Percentiles rank a stretch among this genome's conserved stretches.
Evolutionary conservation across 2,888 invertebrate genomes (phyloP).

Genomic region (Elmis aenea): DNA sequence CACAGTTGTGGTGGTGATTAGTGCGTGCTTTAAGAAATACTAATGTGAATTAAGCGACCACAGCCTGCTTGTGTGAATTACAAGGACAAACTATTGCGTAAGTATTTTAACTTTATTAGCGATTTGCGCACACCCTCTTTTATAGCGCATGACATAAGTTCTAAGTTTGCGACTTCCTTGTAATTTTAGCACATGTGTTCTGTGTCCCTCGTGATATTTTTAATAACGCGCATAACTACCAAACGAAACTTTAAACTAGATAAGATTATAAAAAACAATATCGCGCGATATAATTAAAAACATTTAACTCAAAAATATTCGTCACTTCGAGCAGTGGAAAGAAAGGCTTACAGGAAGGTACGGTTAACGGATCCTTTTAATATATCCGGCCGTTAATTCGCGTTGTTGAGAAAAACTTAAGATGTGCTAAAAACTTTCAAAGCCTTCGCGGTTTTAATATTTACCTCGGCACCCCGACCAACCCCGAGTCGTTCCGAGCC

Average conservation of each 20-base stretch:
- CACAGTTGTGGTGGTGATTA: constrained; percentile 25
- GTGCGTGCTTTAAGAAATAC: constrained; percentile 30
- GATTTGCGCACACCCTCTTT: constrained; percentile 44
- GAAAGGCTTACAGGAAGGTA: constrained; percentile 3
- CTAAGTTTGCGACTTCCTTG: constrained; percentile 27
- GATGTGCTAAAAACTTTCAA: constrained; percentile 38
- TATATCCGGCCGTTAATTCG: constrained; percentile 11
- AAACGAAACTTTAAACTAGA: too few relatives aligned
- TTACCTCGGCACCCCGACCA: constrained; percentile 37
- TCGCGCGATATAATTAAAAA: too few relatives aligned
- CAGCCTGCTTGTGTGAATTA: constrained; percentile 33
- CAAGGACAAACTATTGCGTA: constrained; percentile 48
- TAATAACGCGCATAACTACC: too few relatives aligned
- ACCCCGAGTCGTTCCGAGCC: constrained; percentile 31
- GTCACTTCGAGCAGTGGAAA: too few relatives aligned
- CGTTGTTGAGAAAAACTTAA: constrained; percentile 22
- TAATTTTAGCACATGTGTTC: constrained; percentile 17
- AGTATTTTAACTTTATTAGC: constrained; percentile 42
- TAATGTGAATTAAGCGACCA: constrained; percentile 36
- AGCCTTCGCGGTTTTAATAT: constrained; percentile 39
- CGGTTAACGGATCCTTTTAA: constrained; percentile 19
- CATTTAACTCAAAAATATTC: too few relatives aligned
- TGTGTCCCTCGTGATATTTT: too few relatives aligned
- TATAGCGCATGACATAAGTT: constrained; percentile 41
- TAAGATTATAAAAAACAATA: too few relatives aligned